Evolutionary conservation across 23 tunicate species (phyloP), one percentile per base, ranked within the genome.

Genomic region (Corella eumyota): DNA sequence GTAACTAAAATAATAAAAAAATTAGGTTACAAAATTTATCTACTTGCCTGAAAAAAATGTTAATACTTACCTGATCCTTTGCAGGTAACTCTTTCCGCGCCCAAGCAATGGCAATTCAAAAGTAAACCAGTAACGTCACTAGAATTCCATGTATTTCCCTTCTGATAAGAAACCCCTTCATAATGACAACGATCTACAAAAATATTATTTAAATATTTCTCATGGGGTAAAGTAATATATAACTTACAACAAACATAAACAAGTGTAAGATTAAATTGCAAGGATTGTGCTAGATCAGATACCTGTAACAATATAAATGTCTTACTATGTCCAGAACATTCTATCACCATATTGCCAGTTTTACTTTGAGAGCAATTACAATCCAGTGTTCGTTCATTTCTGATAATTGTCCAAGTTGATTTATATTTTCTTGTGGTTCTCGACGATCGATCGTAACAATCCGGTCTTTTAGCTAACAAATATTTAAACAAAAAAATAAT

Each of bases 121-220:
- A 48, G 49, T 7, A 71, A 32, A 40, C 96, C 96, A 1, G 81
- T 58, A 57, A 64, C 56, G 58, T 71, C 73, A 50, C 45, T 65
- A 6, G 69, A 53, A 31, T 61, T 34, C 78, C 85, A 88, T 22
- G 35, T 27, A 38, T 66, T 58, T 33, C 88, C 96, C 2, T 45
- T 36, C 20, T 31, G 62, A 44, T 78, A 63, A 9, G 96, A 88
- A 0, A 44, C 33, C 6, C 81, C 88, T 0, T 62, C 46, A 31
- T 79, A 66, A 56, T 73, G 81, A 55, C 96, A 88, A 15, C 96
- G 56, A 62, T 88, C 96, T 88, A n/a, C 34, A 34, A 25, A 31
- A 20, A 29, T 34, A n/a, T n/a, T n/a, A n/a, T n/a, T n/a, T n/a
- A n/a, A n/a, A n/a, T 1, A 55, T 9, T 28, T 60, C 32, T 0